Base-by-base conservation (phyloP, 2,888 invertebrate species). In the Eupithecia exiguata region DNA sequence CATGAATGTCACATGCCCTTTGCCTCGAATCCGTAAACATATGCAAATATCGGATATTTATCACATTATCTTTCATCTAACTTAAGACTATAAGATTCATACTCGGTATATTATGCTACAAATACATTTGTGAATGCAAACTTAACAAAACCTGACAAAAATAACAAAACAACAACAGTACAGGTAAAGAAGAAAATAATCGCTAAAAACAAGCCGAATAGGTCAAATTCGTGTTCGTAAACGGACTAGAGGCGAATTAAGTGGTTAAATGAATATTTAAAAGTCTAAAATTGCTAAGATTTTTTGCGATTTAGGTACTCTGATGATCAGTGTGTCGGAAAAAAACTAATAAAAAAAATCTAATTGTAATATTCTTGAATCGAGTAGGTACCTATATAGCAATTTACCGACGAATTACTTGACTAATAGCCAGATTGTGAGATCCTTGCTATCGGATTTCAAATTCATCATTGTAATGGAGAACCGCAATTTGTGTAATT, bases 11-110 rank as follows among this genome's bases (percentile, higher is more conserved):
- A n/a, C 21, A 21, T 67, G 69, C 71, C 71, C 74, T 77, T 67
- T 76, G 76, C 68, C 72, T 75, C 66, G 69, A 25, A 58, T 25
- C 58, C 12, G 58, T 58, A 66, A 36, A 6, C 58, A 21, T 69
- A 62, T 35, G 62, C 62, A 62, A 62, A 62, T 62, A 62, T 30
- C 16, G 7, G 30, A 18, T 35, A 30, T 61, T 30, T 35, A 62
- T 62, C 35, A 62, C 62, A 35, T 18, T 62, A 62, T 62, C 62
- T 21, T 62, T 62, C 30, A 62, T 62, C 62, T 62, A n/a, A n/a
- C n/a, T n/a, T n/a, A n/a, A n/a, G n/a, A n/a, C n/a, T n/a, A n/a
- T 62, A 35, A 62, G 21, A 16, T 7, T 30, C 6, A 2, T 21
- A 10, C 7, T 1, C 9, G 30, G n/a, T n/a, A n/a, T n/a, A n/a